phyloP scores from a whole-genome alignment of 2,888 invertebrate species.

The Pyrocoelia pectoralis region DNA sequence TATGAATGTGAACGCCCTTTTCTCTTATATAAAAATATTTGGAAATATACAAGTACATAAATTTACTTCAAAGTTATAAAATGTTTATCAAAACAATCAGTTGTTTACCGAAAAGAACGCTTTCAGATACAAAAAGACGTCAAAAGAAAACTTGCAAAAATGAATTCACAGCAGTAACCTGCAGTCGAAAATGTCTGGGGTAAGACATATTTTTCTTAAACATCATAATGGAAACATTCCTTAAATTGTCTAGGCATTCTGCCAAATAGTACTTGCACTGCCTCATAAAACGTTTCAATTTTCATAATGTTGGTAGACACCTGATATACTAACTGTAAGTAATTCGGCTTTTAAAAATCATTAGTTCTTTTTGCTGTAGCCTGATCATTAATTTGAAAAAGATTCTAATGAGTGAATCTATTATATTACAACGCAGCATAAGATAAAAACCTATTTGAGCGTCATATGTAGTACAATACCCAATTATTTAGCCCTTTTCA shows the following conservation, averaged over 20 bases:
- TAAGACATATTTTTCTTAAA: constrained; percentile 18
- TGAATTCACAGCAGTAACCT: not conserved
- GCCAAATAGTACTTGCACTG: constrained; percentile 17
- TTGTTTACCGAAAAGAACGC: constrained; percentile 1
- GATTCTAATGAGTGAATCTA: too few relatives aligned
- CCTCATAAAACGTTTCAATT: constrained; percentile 20
- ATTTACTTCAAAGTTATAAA: not conserved
- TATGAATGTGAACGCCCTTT: too few relatives aligned
- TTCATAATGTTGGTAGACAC: constrained; percentile 21
- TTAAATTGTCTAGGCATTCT: constrained; percentile 26
- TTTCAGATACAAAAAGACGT: not conserved
- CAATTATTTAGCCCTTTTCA: too few relatives aligned
- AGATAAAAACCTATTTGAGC: too few relatives aligned
- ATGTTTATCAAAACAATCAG: not conserved
- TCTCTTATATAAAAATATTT: too few relatives aligned
- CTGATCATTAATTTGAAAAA: too few relatives aligned
- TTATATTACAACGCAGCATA: too few relatives aligned
- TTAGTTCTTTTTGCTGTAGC: too few relatives aligned
- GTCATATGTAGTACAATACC: too few relatives aligned
- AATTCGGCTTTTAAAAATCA: too few relatives aligned
- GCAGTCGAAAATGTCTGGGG: constrained; percentile 1
- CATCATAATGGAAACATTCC: constrained; percentile 20
- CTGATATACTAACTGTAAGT: too few relatives aligned
- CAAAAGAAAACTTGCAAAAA: constrained; percentile 3
- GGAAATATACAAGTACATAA: not conserved